phyloP scores from a whole-genome alignment of 1,140 invertebrate species.

The Sitophilus oryzae region DNA sequence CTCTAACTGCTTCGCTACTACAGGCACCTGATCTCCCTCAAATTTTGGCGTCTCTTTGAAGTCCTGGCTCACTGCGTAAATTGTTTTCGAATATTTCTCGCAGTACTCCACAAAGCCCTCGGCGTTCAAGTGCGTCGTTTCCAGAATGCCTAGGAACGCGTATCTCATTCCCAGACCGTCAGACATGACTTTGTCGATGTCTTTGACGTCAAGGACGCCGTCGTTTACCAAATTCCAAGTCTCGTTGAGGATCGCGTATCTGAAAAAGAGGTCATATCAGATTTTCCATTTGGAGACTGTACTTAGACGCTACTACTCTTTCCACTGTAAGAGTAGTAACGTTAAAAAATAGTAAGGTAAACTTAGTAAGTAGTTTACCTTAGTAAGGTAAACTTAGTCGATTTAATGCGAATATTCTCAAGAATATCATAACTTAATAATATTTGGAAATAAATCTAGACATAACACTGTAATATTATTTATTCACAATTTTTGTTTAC shows the following conservation, averaged over 20 bases:
- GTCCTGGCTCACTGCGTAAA: constrained; percentile 68
- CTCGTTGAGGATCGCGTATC: constrained; percentile 91
- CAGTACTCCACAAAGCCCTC: constrained; percentile 75
- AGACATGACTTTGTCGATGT: constrained; percentile 90
- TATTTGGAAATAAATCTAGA: too few relatives aligned
- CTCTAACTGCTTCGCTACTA: constrained; percentile 64
- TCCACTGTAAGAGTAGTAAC: too few relatives aligned
- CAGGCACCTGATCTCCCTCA: constrained; percentile 56
- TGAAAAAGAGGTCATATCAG: constrained; percentile 43
- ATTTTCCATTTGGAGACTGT: too few relatives aligned
- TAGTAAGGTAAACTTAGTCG: too few relatives aligned
- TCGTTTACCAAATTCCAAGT: constrained; percentile 82
- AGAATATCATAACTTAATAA: too few relatives aligned
- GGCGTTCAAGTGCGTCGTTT: constrained; percentile 93
- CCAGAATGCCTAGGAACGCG: constrained; percentile 88
- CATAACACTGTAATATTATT: too few relatives aligned
- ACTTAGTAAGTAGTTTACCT: too few relatives aligned
- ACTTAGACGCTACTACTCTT: too few relatives aligned
- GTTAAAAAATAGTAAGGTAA: too few relatives aligned
- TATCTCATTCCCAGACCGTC: constrained; percentile 93
- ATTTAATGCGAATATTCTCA: too few relatives aligned
- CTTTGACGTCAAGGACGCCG: constrained; percentile 76
- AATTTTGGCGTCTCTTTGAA: constrained; percentile 70
- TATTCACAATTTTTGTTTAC: too few relatives aligned
- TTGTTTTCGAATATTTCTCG: constrained; percentile 71